Percentiles rank a stretch among this genome's conserved stretches.
phyloP scores from a whole-genome alignment of 2,888 invertebrate genomes.

The Drosophila neonasuta region DNA sequence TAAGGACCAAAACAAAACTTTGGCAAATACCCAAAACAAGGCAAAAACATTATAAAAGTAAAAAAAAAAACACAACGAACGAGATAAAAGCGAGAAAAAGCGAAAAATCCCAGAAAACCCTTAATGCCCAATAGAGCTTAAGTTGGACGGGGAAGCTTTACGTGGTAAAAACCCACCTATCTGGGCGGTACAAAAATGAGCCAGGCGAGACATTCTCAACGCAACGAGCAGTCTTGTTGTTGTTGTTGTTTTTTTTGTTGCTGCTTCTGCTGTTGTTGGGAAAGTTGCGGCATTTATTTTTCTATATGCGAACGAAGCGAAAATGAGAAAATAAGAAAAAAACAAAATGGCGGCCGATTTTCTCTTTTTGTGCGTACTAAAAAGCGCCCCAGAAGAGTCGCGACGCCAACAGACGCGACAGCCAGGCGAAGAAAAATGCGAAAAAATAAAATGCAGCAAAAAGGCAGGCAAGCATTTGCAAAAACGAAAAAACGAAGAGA shows the following conservation, averaged over 20 bases:
- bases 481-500: constrained; percentile 12
- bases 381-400: constrained; percentile 67
- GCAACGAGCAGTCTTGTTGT: constrained; percentile 55
- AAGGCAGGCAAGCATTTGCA: constrained; percentile 31
- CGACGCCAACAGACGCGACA: constrained; percentile 32
- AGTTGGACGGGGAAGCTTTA: constrained; percentile 43
- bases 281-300: constrained; percentile 75
- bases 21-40: constrained; percentile 57
- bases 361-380: constrained; percentile 76
- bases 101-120: constrained; percentile 60
- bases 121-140: constrained; percentile 75
- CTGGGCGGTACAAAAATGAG: constrained; percentile 53
- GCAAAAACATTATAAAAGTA: constrained; percentile 6
- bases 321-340: constrained; percentile 74
- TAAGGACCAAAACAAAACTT: constrained; percentile 63
- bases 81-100: constrained; percentile 17
- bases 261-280: constrained; percentile 40
- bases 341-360: constrained; percentile 79
- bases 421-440: constrained; percentile 71
- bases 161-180: constrained; percentile 22
- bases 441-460: constrained; percentile 70
- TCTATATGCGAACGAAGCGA: constrained; percentile 72
- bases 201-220: constrained; percentile 41
- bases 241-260: constrained; percentile 31
- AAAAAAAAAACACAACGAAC: constrained; percentile 12